phyloP scores from a whole-genome alignment of 2,113 vertebrate genomes.

The Clarias magur region DNA sequence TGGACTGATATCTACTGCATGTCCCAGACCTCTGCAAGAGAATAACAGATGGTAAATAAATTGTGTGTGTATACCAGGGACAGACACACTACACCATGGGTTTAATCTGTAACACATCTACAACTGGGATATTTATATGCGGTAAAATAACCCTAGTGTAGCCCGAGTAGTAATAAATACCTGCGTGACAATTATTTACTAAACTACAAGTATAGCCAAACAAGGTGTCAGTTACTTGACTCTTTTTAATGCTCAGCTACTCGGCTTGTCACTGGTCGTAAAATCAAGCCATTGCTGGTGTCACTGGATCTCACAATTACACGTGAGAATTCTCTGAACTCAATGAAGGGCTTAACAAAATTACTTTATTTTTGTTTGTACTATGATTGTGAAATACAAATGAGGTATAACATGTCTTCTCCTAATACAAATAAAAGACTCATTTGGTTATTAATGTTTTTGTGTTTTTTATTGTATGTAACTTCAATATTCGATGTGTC shows the following conservation, averaged over 20 bases:
- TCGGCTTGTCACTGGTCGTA: not conserved
- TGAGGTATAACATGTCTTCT: not conserved
- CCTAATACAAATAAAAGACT: not conserved
- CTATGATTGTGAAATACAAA: not conserved
- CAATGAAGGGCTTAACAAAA: not conserved
- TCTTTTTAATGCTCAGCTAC: not conserved
- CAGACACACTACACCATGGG: not conserved
- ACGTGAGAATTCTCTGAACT: not conserved
- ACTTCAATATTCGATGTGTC: too few relatives aligned
- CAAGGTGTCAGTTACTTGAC: not conserved
- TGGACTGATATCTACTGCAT: not conserved
- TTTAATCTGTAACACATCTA: not conserved
- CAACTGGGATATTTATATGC: not conserved
- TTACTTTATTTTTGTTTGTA: not conserved
- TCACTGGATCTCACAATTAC: not conserved
- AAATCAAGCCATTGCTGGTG: not conserved
- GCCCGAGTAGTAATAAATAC: not conserved
- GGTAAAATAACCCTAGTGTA: not conserved
- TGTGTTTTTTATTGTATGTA: too few relatives aligned
- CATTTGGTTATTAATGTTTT: not conserved
- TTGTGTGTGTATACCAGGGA: not conserved
- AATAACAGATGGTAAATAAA: not conserved
- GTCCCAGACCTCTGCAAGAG: not conserved
- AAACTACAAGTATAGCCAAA: not conserved
- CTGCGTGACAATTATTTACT: not conserved